Evolutionary conservation across 2,797 vertebrate genomes (phyloP).

Genomic region (Falco columbarius): DNA sequence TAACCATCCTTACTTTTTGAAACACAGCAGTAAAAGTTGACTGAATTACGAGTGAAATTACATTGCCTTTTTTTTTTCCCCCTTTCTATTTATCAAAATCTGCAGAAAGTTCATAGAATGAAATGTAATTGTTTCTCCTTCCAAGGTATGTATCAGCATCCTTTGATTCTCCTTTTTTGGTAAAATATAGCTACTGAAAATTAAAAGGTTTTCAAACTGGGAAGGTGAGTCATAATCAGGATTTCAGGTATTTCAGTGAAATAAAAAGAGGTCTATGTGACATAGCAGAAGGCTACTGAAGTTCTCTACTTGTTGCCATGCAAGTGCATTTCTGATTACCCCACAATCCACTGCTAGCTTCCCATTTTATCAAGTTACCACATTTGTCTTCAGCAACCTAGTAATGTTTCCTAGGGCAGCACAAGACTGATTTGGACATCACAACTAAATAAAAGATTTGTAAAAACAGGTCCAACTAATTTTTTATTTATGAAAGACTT

Average conservation of each 20-base stretch:
- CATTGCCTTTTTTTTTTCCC: neutral
- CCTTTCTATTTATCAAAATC: neutral
- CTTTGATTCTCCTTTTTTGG: neutral
- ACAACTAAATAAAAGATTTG: neutral
- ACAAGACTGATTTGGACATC: neutral
- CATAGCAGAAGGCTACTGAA: neutral
- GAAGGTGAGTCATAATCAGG: neutral
- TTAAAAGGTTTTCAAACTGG: neutral
- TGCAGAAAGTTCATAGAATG: neutral
- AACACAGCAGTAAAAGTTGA: neutral
- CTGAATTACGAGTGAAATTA: neutral
- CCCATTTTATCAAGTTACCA: neutral
- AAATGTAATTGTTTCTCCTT: neutral
- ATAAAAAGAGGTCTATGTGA: neutral
- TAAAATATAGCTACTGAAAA: neutral
- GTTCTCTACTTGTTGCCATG: neutral
- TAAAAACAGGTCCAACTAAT: neutral
- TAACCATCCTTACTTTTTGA: neutral
- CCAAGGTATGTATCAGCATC: neutral
- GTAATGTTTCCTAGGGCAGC: neutral
- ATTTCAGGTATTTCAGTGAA: neutral
- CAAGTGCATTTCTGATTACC: neutral
- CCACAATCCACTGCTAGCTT: neutral
- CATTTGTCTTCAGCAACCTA: neutral
- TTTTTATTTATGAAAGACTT: neutral